phyloP scores from a whole-genome alignment of 2,888 invertebrate genomes.

The Drosophila kanekoi region DNA sequence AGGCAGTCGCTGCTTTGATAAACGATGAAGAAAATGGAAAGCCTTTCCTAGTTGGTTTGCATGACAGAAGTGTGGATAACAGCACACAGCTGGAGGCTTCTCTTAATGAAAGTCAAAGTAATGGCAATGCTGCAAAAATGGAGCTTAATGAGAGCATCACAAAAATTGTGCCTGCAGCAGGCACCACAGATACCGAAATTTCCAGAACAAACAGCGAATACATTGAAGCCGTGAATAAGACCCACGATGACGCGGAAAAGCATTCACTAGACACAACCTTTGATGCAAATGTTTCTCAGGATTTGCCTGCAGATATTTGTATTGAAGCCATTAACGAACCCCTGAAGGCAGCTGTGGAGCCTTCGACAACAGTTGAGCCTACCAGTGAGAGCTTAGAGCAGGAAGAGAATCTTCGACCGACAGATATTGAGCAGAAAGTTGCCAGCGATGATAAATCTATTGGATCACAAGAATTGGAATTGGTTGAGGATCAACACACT shows the following conservation, averaged over 20 bases:
- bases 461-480: not conserved
- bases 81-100: not conserved
- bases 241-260: not conserved
- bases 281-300: constrained; percentile 17
- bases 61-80: not conserved
- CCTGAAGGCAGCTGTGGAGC: not conserved
- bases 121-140: not conserved
- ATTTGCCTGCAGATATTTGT: not conserved
- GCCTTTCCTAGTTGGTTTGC: not conserved
- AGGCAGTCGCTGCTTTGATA: constrained; percentile 6
- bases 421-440: not conserved
- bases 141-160: not conserved
- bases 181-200: not conserved
- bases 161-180: not conserved
- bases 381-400: not conserved
- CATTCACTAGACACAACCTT: constrained; percentile 24
- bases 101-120: not conserved
- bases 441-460: not conserved
- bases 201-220: not conserved
- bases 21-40: constrained; percentile 1
- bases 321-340: not conserved
- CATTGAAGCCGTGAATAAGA: not conserved
- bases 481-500: not conserved
- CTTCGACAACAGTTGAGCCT: not conserved
- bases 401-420: not conserved